Evolutionary conservation across 2,113 vertebrate genomes (phyloP), one percentile per base, ranked within the genome.

Genomic region (Grallaria varia): DNA sequence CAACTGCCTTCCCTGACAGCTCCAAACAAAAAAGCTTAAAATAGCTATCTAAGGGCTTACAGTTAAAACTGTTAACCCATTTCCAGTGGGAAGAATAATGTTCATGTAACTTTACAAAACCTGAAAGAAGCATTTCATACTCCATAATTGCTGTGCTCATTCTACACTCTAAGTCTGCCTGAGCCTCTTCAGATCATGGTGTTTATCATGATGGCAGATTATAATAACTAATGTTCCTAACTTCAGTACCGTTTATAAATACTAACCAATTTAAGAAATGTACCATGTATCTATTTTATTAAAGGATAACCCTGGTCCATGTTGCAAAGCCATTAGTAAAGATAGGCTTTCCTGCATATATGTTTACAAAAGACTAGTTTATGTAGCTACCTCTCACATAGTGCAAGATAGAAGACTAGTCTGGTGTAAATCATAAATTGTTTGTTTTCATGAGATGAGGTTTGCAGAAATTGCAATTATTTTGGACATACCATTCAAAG

Each of bases 21-120:
- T 96, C 92, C 94, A 96, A 96, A 95, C 87, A 96, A 94, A 97
- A 97, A 95, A 96, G 96, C 96, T 97, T 93, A 96, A 98, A 98
- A 98, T 98, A 98, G 93, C 95, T 80, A 62, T 76, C 75, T 62
- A 23, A 90, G 85, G 63, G 82, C 82, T 97, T 97, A 76, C 69
- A 87, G 55, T 95, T 89, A 84, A 87, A 92, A 75, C 84, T 62
- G 84, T 93, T 94, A 96, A 94, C 76, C 60, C 30, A n/a, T 94
- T 93, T 97, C 62, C 90, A 94, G 37, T 91, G 68, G 84, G 69
- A 91, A 58, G 47, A 90, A 66, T 72, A 68, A 27, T 21, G 28
- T 39, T 58, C 5, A 0, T 50, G 40, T 66, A 95, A 78, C 49
- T 94, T 75, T 10, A 60, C 12, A 40, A 75, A 90, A 56, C 53